phyloP scores from a whole-genome alignment of 1,140 invertebrate species.

The Lutraria rhynchaena region DNA sequence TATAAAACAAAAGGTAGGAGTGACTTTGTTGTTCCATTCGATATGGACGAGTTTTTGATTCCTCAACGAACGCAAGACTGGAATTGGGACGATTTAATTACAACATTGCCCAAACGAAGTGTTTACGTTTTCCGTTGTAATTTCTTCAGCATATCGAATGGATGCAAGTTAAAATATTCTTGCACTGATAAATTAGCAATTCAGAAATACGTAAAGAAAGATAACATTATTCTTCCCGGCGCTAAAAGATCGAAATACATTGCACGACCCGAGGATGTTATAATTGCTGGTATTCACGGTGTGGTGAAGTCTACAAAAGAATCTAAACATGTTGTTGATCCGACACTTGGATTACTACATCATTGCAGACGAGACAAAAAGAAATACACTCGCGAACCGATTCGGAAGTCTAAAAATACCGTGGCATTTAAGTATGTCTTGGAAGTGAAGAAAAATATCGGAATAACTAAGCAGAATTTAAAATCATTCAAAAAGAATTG shows the following conservation, averaged over 20 bases:
- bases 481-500: too few species aligned
- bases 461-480: background rate
- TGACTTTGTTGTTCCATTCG: background rate
- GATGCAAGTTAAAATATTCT: background rate
- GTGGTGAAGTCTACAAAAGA: background rate
- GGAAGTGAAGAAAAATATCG: background rate
- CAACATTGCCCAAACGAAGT: background rate
- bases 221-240: background rate
- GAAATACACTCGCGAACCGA: background rate
- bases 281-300: background rate
- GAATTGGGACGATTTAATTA: conserved; percentile 1
- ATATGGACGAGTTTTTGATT: conserved; percentile 26
- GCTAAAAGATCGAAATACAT: conserved; percentile 26
- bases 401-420: background rate
- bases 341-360: background rate
- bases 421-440: background rate
- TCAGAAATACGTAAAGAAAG: background rate
- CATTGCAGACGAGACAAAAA: conserved; percentile 2
- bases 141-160: background rate
- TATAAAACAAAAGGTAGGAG: conserved; percentile 10
- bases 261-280: background rate
- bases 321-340: background rate
- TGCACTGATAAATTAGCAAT: background rate
- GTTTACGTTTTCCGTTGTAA: background rate
- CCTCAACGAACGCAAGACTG: background rate